Base-by-base conservation (phyloP, 1,140 invertebrate species). In the Hylaeus anthracinus region DNA sequence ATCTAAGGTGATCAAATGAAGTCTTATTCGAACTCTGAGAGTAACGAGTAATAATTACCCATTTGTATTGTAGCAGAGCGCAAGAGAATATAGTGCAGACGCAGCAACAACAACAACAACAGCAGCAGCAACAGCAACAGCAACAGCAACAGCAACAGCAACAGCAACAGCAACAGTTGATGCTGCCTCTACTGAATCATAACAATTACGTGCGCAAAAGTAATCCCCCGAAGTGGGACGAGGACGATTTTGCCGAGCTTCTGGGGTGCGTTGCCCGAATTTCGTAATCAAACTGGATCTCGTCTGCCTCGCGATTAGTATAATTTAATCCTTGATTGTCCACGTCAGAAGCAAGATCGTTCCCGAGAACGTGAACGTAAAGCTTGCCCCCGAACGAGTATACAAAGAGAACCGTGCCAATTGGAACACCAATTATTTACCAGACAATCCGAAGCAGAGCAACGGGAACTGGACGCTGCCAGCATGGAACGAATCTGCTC, bases 201-300 rank as follows among this genome's bases (percentile, higher is more conserved):
- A 92, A 86, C 61, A 88, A 85, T 85, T 89, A 87, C 37, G 90
- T 89, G 60, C 86, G 88, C 48, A 89, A 92, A 5, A 90, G 80
- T n/a, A 91, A 86, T 76, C 69, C 71, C 5, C 87, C 86, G 26
- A 92, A 90, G 64, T 92, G 91, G 83, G 93, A 94, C n/a, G 94
- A 95, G 8, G 94, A 95, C 65, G 94, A 95, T 83, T 93, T 95
- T 81, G 93, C 94, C 41, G 92, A 94, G 76, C 94, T 95, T 81
- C 90, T 95, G 81, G 95, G 95, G 95, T 96, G 89, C 92, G 92
- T 90, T 81, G 69, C 53, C 65, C 43, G 56, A 77, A 77, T 86
- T 81, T 66, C 37, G 1, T 71, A 74, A 10, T 48, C 14, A n/a
- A 63, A 79, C n/a, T 58, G 9, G 37, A 6, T 10, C n/a, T n/a